Evolutionary conservation across 2,797 vertebrate genomes (phyloP), one percentile per base, ranked within the genome.

Genomic region (Dermochelys coriacea): DNA sequence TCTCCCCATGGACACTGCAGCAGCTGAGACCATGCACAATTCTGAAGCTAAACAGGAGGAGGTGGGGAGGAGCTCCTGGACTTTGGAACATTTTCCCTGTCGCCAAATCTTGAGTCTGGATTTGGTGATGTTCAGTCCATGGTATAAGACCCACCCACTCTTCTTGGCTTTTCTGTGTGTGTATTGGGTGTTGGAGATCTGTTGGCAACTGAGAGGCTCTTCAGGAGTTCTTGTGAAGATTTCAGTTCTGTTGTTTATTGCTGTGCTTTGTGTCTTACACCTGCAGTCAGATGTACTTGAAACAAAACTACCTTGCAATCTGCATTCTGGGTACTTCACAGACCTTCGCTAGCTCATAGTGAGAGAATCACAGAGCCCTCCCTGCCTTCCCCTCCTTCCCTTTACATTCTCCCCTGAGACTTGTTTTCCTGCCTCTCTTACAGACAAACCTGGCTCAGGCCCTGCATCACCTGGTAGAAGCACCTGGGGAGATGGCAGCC

Each of bases 341-440:
- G 68, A 25, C 34, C 57, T 45, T 23, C 82, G 41, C 51, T 82
- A 27, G 3, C 0, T 0, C 59, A 3, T 52, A 2, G 0, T 74
- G 25, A 8, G 82, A 55, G 18, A n/a, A 29, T 41, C 37, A 27
- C 29, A 87, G 80, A 87, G 71, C 49, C 14, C 15, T 34, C 31
- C 16, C 59, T 61, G 59, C 14, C 31, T 61, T 61, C 59, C 4
- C 37, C 87, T 5, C 41, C 12, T 3, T 83, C 31, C 3, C 59
- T 85, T 80, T n/a, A n/a, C 29, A 9, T 91, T 31, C 34, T 95
- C 52, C 31, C n/a, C 0, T 91, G 78, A 89, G 4, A 8, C 84
- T 18, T 91, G 37, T 92, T 93, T 93, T 54, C 59, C 71, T 85
- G 21, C 74, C 55, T 94, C 57, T 95, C 57, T 95, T 97, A 89